These are phyloP conservation scores for Drosophila testacea DNA, from an alignment of 2,888 invertebrate species.

Conservation along the genomic window DNA sequence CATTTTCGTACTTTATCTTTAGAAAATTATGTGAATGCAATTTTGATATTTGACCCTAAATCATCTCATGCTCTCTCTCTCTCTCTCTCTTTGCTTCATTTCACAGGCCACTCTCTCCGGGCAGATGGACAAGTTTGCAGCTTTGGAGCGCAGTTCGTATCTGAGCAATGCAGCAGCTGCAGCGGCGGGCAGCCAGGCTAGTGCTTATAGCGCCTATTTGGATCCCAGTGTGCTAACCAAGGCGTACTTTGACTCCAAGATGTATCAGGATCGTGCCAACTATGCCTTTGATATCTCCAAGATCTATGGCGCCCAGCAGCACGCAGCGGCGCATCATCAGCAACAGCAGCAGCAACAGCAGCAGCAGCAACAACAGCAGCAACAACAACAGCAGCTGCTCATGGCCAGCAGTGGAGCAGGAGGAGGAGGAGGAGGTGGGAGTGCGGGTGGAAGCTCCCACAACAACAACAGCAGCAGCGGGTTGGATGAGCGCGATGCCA, in stretches of 20 bases:
- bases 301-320: conserved; percentile 85
- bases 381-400: conserved; percentile 45
- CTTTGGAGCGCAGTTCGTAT: conserved; percentile 84
- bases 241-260: conserved; percentile 85
- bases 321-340: conserved; percentile 83
- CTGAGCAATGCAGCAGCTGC: conserved; percentile 84
- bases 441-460: conserved; percentile 72
- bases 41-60: too few species aligned
- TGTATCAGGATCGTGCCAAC: conserved; percentile 85
- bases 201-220: conserved; percentile 85
- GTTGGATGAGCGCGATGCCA: conserved; percentile 84
- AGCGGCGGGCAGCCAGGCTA: conserved; percentile 84
- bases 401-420: conserved; percentile 61
- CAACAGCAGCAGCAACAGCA: conserved; percentile 81
- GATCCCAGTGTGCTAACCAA: conserved; percentile 85
- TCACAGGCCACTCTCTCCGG: conserved; percentile 81
- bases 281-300: conserved; percentile 85
- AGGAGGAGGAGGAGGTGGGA: conserved; percentile 53
- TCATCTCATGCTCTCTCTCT: not conserved
- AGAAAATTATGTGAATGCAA: too few species aligned
- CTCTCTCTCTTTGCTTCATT: not conserved
- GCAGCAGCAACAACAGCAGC: conserved; percentile 65
- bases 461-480: conserved; percentile 78
- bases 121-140: conserved; percentile 85
- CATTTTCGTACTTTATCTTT: too few species aligned